phyloP scores from a whole-genome alignment of 2,797 vertebrate species.

The Salarias fasciatus region DNA sequence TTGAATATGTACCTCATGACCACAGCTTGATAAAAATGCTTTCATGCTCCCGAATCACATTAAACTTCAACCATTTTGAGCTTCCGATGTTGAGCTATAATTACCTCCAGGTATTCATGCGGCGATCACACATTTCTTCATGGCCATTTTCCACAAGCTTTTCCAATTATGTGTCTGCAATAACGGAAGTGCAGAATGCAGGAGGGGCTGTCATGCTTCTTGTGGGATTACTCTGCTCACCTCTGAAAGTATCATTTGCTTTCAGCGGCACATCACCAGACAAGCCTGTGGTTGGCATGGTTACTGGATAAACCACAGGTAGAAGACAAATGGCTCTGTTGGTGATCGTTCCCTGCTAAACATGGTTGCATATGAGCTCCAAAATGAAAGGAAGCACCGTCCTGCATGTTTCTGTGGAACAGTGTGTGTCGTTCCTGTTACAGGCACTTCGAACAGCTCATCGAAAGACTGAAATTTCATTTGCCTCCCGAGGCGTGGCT shows the following conservation, averaged over 20 bases:
- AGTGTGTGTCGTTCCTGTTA: too few species aligned
- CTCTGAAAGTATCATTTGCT: not conserved
- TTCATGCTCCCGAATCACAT: not conserved
- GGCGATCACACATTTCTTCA: not conserved
- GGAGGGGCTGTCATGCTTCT: not conserved
- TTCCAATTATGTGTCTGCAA: too few species aligned
- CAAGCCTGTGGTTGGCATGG: slow-evolving; percentile 38
- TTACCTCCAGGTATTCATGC: not conserved
- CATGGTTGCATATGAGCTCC: too few species aligned
- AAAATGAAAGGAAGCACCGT: too few species aligned
- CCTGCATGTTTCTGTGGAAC: too few species aligned
- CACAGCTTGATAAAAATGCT: slow-evolving; percentile 10
- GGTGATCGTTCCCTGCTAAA: too few species aligned
- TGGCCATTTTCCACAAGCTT: too few species aligned
- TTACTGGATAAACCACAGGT: slow-evolving; percentile 6
- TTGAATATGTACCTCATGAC: slow-evolving; percentile 11
- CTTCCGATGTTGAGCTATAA: not conserved
- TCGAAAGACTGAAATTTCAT: too few species aligned
- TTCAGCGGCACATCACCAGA: not conserved
- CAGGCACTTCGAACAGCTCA: too few species aligned
- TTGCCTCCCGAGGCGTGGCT: too few species aligned
- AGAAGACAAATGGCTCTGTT: not conserved
- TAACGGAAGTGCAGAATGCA: not conserved
- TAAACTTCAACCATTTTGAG: not conserved
- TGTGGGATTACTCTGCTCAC: not conserved